Conservation (phyloP, 2,797 vertebrate species). For the Hyperoplus lanceolatus region DNA sequence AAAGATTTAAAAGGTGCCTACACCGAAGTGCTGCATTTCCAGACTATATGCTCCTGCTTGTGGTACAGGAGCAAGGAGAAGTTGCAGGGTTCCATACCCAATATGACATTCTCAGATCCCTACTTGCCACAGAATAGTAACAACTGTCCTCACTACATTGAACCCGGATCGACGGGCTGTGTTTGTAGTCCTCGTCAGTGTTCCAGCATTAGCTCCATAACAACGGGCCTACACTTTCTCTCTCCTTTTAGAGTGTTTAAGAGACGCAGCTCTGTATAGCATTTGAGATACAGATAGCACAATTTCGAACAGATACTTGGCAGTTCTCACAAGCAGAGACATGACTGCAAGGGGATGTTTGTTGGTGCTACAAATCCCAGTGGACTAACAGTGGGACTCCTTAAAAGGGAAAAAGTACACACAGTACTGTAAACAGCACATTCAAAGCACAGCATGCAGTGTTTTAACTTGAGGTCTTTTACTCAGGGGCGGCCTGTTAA, state of each 20-base stretch:
- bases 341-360: slow-evolving; percentile 55
- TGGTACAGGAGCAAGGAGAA: slow-evolving; percentile 97
- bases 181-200: slow-evolving; percentile 91
- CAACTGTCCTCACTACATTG: slow-evolving; percentile 82
- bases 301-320: slow-evolving; percentile 45
- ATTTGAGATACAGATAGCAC: slow-evolving; percentile 30
- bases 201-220: slow-evolving; percentile 92
- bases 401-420: slow-evolving; percentile 34
- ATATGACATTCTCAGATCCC: slow-evolving; percentile 91
- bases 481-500: neutral
- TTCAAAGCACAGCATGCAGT: neutral
- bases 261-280: slow-evolving; percentile 92
- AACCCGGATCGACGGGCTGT: slow-evolving; percentile 89
- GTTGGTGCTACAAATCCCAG: slow-evolving; percentile 76
- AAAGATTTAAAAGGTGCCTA: slow-evolving; percentile 90
- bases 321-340: slow-evolving; percentile 37
- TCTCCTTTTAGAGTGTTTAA: slow-evolving; percentile 91
- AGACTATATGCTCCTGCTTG: slow-evolving; percentile 97
- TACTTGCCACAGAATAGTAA: slow-evolving; percentile 89
- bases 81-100: slow-evolving; percentile 91
- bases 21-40: slow-evolving; percentile 95
- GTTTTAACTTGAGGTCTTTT: slow-evolving; percentile 14
- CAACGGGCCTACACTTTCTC: slow-evolving; percentile 90
- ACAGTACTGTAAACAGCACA: slow-evolving; percentile 43
- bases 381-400: slow-evolving; percentile 53